phyloP scores from a whole-genome alignment of 2,797 vertebrate species.

The Sebastes vulpes region DNA sequence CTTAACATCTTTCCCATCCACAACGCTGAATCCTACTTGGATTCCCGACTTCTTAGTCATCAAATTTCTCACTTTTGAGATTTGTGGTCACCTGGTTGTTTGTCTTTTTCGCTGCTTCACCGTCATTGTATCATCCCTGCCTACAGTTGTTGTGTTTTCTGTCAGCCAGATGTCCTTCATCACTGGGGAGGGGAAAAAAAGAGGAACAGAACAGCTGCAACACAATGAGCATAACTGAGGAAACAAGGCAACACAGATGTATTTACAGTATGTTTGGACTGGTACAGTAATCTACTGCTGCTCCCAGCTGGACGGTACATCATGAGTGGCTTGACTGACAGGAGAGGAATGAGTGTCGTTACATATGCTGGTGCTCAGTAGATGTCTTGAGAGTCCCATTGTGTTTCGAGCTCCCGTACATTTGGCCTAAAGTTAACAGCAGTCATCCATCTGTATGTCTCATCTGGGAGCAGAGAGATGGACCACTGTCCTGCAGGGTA shows the following conservation, averaged over 20 bases:
- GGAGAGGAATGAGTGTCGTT: conserved; percentile 6
- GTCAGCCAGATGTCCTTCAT: conserved; percentile 78
- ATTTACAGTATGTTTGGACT: conserved; percentile 61
- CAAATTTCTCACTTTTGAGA: conserved; percentile 10
- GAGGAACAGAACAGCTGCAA: conserved; percentile 68
- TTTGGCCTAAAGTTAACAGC: conserved; percentile 32
- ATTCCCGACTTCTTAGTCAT: background rate
- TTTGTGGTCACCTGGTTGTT: conserved; percentile 23
- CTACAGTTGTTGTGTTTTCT: conserved; percentile 25
- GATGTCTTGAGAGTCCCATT: conserved; percentile 24
- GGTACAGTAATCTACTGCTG: conserved; percentile 44
- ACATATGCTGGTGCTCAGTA: background rate
- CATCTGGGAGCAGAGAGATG: conserved; percentile 75
- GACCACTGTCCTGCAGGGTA: conserved; percentile 82
- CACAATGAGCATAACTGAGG: background rate
- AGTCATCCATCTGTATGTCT: conserved; percentile 82
- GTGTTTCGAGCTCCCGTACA: conserved; percentile 25
- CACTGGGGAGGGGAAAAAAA: conserved; percentile 12
- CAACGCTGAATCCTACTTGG: background rate
- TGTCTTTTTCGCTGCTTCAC: conserved; percentile 1
- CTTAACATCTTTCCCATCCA: background rate
- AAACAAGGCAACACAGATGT: conserved; percentile 27
- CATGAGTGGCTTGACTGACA: conserved; percentile 33
- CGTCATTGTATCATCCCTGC: conserved; percentile 1
- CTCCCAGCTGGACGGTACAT: conserved; percentile 58